Evolutionary conservation across 2,888 invertebrate species (phyloP).

Genomic region (Dinocampus coccinellae): DNA sequence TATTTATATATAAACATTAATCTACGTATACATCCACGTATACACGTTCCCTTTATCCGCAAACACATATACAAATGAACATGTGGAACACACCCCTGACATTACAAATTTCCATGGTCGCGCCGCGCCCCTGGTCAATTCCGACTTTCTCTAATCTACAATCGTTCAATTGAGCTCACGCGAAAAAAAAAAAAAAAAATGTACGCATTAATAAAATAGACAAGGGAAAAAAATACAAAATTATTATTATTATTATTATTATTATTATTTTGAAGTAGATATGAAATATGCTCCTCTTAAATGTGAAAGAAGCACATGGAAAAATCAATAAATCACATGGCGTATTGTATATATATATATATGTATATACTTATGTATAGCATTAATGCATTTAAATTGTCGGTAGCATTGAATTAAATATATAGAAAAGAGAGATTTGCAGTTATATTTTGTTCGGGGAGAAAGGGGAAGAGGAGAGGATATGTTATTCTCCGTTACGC

Average conservation of each 20-base stretch:
- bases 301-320: not conserved
- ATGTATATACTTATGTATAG: not conserved
- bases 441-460: not conserved
- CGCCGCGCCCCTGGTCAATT: conserved; percentile 10
- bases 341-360: not conserved
- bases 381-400: conserved; percentile 17
- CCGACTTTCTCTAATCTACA: conserved; percentile 23
- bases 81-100: conserved; percentile 22
- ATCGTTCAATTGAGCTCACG: conserved; percentile 7
- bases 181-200: conserved; percentile 1
- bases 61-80: not conserved
- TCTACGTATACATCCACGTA: too few relatives aligned
- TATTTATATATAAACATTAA: too few relatives aligned
- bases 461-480: too few relatives aligned
- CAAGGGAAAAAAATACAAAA: not conserved
- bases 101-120: conserved; percentile 24
- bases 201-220: not conserved
- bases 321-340: conserved; percentile 29
- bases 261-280: too few relatives aligned
- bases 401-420: not conserved
- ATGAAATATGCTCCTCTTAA: not conserved
- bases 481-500: conserved; percentile 23
- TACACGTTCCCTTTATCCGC: not conserved
- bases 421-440: not conserved
- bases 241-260: not conserved